Conservation (phyloP, 2,113 vertebrate species). For the Gambusia affinis region DNA sequence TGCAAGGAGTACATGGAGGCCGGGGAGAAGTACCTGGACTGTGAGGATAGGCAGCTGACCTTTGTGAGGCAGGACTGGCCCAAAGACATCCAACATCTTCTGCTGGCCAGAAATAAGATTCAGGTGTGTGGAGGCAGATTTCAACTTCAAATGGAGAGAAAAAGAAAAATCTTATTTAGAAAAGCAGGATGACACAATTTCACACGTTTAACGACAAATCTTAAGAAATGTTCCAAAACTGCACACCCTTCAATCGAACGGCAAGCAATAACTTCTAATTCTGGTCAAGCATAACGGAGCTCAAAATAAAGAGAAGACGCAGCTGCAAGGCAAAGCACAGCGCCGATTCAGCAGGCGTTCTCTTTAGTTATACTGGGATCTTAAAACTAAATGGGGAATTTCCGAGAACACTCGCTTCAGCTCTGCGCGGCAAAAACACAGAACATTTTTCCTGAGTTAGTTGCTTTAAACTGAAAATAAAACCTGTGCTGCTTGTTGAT, state of each 20-base stretch:
- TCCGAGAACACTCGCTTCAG: background rate
- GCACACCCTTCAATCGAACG: background rate
- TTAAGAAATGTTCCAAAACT: background rate
- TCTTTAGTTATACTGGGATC: background rate
- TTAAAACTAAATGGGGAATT: background rate
- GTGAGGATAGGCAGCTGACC: slow-evolving; percentile 89
- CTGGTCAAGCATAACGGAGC: background rate
- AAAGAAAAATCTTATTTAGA: background rate
- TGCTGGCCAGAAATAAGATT: slow-evolving; percentile 91
- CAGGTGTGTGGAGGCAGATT: slow-evolving; percentile 54
- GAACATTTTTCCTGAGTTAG: background rate
- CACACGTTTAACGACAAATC: background rate
- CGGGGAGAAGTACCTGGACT: slow-evolving; percentile 93
- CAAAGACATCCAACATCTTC: slow-evolving; percentile 90
- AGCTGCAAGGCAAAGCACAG: background rate
- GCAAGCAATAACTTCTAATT: background rate
- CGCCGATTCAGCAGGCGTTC: background rate
- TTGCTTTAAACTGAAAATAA: slow-evolving; percentile 1
- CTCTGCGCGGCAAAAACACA: slow-evolving; percentile 9
- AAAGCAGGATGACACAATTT: background rate
- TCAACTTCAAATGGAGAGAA: background rate
- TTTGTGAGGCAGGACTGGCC: slow-evolving; percentile 86
- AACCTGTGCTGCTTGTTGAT: slow-evolving; percentile 48
- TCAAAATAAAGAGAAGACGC: background rate
- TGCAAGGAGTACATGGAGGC: slow-evolving; percentile 88